Percentiles rank a stretch among this genome's conserved stretches.
phyloP scores from a whole-genome alignment of 2,113 vertebrate genomes.

The Hippocampus abdominalis region DNA sequence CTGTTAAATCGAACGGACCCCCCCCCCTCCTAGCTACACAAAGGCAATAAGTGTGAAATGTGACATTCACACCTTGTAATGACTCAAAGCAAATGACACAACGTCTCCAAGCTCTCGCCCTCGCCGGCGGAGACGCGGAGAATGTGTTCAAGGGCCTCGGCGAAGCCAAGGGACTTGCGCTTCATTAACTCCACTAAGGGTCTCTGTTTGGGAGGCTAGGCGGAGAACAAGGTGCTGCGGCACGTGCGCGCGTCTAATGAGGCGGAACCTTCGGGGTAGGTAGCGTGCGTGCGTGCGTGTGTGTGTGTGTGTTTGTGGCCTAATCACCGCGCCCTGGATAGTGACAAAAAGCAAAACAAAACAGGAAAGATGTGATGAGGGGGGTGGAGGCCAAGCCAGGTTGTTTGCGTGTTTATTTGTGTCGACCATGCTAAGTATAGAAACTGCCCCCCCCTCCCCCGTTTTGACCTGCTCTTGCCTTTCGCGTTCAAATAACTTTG shows the following conservation, averaged over 20 bases:
- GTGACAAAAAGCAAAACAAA: slow-evolving; percentile 11
- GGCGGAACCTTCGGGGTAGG: slow-evolving; percentile 18
- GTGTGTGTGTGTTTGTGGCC: slow-evolving; percentile 30
- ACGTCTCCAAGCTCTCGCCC: neutral
- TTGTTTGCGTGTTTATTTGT: slow-evolving; percentile 23
- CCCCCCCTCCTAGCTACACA: slow-evolving; percentile 8
- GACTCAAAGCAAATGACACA: slow-evolving; percentile 17
- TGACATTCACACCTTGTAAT: slow-evolving; percentile 32
- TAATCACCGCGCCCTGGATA: slow-evolving; percentile 30
- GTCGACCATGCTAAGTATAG: neutral
- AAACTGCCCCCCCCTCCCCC: neutral
- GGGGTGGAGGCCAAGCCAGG: neutral
- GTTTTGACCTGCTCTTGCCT: too few species aligned
- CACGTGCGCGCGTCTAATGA: slow-evolving; percentile 44
- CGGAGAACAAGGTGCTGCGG: slow-evolving; percentile 26
- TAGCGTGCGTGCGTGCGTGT: slow-evolving; percentile 11
- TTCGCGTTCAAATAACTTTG: too few species aligned
- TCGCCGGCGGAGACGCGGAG: neutral
- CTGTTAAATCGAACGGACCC: slow-evolving; percentile 19
- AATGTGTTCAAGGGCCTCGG: slow-evolving; percentile 35
- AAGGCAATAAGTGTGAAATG: slow-evolving; percentile 20
- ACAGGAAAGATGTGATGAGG: slow-evolving; percentile 4
- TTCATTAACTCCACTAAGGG: slow-evolving; percentile 48
- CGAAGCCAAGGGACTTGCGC: slow-evolving; percentile 32
- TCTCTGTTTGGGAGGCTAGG: slow-evolving; percentile 31